Evolutionary conservation across 2,797 vertebrate species (phyloP).

Genomic region (Sebastes kiyomatsui): DNA sequence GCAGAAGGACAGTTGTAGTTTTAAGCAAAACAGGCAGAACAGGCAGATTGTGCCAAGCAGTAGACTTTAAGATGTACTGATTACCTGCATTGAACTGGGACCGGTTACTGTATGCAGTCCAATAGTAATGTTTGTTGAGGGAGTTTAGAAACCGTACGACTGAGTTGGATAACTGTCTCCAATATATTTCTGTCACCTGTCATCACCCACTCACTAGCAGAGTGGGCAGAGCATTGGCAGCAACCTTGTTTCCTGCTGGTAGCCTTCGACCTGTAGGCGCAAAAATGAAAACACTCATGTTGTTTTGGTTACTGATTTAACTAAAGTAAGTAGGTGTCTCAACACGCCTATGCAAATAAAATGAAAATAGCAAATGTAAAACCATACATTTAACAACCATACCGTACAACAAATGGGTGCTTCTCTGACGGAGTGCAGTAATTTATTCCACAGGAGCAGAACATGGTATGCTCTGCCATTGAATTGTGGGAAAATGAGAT

Average conservation of each 20-base stretch:
- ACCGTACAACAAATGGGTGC: background rate
- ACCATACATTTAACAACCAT: background rate
- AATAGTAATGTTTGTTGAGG: slow-evolving; percentile 17
- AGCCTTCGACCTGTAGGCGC: background rate
- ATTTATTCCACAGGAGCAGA: background rate
- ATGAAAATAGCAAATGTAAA: background rate
- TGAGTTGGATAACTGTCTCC: slow-evolving; percentile 1
- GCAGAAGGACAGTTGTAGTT: background rate
- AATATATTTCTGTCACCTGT: slow-evolving; percentile 47
- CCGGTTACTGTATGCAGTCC: background rate
- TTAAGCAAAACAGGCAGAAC: background rate
- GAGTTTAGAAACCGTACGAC: background rate
- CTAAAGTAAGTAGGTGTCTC: background rate
- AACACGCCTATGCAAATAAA: background rate
- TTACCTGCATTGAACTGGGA: background rate
- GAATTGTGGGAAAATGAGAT: too few relatives aligned
- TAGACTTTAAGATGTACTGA: background rate
- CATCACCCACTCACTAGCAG: slow-evolving; percentile 36
- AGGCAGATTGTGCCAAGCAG: background rate
- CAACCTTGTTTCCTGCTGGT: background rate
- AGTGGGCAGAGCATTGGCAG: slow-evolving; percentile 27
- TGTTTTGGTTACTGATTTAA: slow-evolving; percentile 19
- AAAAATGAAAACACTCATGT: slow-evolving; percentile 9
- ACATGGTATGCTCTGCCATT: background rate
- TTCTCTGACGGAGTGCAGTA: background rate